Evolutionary conservation across 2,113 vertebrate species (phyloP), one percentile per base, ranked within the genome.

Genomic region (Jacana jacana): DNA sequence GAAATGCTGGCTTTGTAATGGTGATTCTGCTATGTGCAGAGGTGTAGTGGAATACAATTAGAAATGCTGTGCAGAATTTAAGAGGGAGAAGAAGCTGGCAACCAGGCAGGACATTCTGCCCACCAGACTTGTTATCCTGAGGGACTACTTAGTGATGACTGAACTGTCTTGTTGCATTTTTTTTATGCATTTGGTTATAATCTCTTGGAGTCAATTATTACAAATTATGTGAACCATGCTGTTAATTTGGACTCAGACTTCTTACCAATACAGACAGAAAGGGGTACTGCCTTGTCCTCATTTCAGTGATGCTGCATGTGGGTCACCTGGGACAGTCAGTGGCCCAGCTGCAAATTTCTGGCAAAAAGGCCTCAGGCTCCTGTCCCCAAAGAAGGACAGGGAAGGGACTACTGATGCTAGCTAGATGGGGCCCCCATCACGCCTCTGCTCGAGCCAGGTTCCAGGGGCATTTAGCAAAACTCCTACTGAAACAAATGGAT

Each of bases 341-440:
- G 10, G 2, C 9, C 13, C 12, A 7, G 12, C 13, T 81, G 35
- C 24, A 63, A n/a, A 15, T 13, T 20, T 11, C 17, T 61, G 12
- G 17, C 1, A 80, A 17, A n/a, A 54, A 57, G 8, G 31, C 8
- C 31, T 61, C 39, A 35, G 33, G 28, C 11, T 81, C 2, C 27
- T 39, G 28, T 12, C 23, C 19, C 8, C 30, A 35, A 3, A 60
- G 10, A 27, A 78, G 11, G 4, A 17, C 3, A 35, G 4, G 8
- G 31, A 4, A 37, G 3, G 6, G 25, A 30, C 30, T 52, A 19
- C 6, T 78, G 28, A 31, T 64, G 5, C n/a, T 30, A 40, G 30
- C 15, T 48, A 11, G 11, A 23, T 7, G 25, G 48, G 12, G 19
- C 0, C 23, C 28, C 13, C 17, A 19, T 11, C 0, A 0, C 2